Evolutionary conservation across 2,113 vertebrate species (phyloP).

Genomic region (Melanostigma gelatinosum): DNA sequence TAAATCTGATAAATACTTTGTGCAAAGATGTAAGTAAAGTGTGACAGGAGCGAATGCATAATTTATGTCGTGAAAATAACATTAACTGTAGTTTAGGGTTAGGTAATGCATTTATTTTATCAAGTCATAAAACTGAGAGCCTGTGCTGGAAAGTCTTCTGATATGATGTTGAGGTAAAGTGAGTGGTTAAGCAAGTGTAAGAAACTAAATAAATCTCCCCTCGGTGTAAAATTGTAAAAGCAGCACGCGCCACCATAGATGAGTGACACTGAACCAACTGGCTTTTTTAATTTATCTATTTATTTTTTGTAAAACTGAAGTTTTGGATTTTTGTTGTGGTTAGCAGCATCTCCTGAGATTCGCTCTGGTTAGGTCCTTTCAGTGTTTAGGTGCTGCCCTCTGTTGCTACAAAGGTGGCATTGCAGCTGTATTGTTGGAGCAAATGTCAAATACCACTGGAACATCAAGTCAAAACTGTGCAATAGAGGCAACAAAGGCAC

Average conservation of each 20-base stretch:
- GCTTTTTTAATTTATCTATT: neutral
- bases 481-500: neutral
- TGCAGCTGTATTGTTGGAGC: neutral
- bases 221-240: neutral
- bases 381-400: constrained; percentile 43
- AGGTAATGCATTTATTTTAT: neutral
- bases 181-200: neutral
- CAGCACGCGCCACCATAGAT: neutral
- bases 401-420: constrained; percentile 36
- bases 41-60: neutral
- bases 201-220: neutral
- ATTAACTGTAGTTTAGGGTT: neutral
- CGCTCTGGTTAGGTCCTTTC: neutral
- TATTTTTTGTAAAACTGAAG: neutral
- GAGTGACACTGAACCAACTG: neutral
- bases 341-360: neutral
- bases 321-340: neutral
- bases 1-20: neutral
- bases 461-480: neutral
- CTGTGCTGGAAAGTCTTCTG: neutral
- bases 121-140: neutral
- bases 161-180: neutral
- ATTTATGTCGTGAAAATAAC: neutral
- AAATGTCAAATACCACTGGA: neutral
- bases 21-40: neutral